phyloP scores from a whole-genome alignment of 2,888 invertebrate genomes.

The Platerodrilus igneus region DNA sequence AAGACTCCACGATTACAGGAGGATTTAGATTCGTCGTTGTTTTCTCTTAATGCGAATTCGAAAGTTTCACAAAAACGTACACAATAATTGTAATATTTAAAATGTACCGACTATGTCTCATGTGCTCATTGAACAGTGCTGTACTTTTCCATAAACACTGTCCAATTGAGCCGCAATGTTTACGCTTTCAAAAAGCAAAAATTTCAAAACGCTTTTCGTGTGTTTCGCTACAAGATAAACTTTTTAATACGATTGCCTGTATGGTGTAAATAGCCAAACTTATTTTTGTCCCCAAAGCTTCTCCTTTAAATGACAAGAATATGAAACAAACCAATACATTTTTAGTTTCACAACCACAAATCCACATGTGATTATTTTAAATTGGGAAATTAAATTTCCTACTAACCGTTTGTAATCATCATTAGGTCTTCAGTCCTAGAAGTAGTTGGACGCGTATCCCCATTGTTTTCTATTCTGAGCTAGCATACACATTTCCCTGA shows the following conservation, averaged over 20 bases:
- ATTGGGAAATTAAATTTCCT: no score
- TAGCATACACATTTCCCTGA: no score
- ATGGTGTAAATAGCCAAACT: conserved; percentile 1
- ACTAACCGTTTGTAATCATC: no score
- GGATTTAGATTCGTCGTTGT: conserved; percentile 32
- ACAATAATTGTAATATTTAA: no score
- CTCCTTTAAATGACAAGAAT: conserved; percentile 27
- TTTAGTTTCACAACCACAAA: no score
- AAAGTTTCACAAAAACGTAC: conserved; percentile 37
- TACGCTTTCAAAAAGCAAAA: conserved; percentile 14
- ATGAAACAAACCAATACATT: conserved; percentile 32
- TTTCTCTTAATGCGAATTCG: conserved; percentile 35
- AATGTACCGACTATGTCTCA: conserved; percentile 33
- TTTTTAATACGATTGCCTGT: conserved; percentile 2
- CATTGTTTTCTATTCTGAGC: no score
- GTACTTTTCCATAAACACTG: no score
- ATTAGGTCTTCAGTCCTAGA: no score
- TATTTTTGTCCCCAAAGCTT: conserved; percentile 36
- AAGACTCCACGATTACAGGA: conserved; percentile 34
- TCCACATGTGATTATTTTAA: no score
- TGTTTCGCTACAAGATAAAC: conserved; percentile 9
- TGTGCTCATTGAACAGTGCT: conserved; percentile 21
- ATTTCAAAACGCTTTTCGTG: neutral
- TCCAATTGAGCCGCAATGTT: conserved; percentile 24
- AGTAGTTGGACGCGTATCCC: no score